Evolutionary conservation across 1,140 invertebrate species (phyloP), one percentile per base, ranked within the genome.

Genomic region (Metaphire vulgaris): DNA sequence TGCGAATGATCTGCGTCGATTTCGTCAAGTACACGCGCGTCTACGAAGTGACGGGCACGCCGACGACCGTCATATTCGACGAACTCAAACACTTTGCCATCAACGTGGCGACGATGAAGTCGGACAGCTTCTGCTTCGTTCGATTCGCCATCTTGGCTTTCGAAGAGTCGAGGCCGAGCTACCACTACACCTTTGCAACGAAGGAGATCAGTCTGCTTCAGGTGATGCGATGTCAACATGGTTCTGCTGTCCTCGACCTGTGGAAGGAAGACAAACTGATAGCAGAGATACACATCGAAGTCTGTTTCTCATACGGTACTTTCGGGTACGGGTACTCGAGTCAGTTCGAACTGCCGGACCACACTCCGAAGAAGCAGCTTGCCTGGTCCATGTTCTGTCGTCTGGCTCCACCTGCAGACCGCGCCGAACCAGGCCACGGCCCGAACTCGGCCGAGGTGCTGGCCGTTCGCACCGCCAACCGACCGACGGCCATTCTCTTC

Each of bases 51-150:
- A 21, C 6, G 6, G 41, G 21, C 41, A 56, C 41, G 41, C 41
- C 41, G 41, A 56, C 41, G 41, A 56, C 41, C 21, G 21, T 56
- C 41, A 21, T 56, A 56, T 56, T 56, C 41, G 41, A 56, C 41
- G 41, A 56, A 56, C 41, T 56, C 6, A 56, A 56, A 21, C 41
- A 56, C 21, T 56, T 56, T 21, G 6, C 6, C 41, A 56, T 56
- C 41, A 56, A 56, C 41, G 41, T 56, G 6, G 41, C 6, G 21
- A 12, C 41, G 41, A 56, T 56, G 41, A 56, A 56, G 41, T 21
- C 41, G 41, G 41, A 56, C 41, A 56, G 41, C 41, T 56, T 56
- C 41, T 56, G 41, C 41, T 56, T 56, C 41, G 41, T 56, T 56
- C 41, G 41, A 56, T 56, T 56, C 41, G 41, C 6, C 6, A 21